These are phyloP conservation scores for Oophaga sylvatica DNA, from an alignment of 2,797 vertebrate genomes.

Conservation along the genomic window DNA sequence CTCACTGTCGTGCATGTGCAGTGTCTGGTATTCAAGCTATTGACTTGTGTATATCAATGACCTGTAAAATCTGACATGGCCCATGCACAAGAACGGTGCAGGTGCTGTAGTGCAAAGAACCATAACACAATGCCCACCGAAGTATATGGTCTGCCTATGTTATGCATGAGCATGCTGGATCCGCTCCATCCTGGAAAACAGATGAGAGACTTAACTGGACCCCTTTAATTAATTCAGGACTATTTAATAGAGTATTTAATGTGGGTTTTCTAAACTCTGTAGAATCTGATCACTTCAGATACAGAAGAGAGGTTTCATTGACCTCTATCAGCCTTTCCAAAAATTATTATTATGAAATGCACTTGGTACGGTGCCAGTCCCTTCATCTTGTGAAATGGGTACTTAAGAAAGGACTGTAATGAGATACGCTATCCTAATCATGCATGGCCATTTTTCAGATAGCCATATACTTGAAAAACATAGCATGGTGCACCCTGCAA, in stretches of 20 bases:
- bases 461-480: conserved; percentile 3
- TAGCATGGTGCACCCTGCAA: not conserved
- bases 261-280: not conserved
- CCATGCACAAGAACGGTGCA: too few species aligned
- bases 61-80: too few species aligned
- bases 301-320: not conserved
- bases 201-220: not conserved
- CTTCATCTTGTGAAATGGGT: not conserved
- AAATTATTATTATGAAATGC: conserved; percentile 1
- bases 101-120: too few species aligned
- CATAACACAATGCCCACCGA: too few species aligned
- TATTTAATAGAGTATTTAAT: not conserved
- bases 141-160: too few species aligned
- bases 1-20: too few species aligned
- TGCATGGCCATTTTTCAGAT: conserved; percentile 4
- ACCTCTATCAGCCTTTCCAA: not conserved
- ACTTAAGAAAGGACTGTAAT: conserved; percentile 21
- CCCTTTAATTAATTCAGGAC: not conserved
- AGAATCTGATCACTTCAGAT: not conserved
- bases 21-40: too few species aligned
- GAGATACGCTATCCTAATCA: not conserved
- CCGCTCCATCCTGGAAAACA: too few species aligned
- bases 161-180: too few species aligned
- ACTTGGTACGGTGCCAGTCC: not conserved
- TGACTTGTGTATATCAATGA: too few species aligned